Conservation (phyloP, 2,888 invertebrate species). For the Cheilosia pagana region DNA sequence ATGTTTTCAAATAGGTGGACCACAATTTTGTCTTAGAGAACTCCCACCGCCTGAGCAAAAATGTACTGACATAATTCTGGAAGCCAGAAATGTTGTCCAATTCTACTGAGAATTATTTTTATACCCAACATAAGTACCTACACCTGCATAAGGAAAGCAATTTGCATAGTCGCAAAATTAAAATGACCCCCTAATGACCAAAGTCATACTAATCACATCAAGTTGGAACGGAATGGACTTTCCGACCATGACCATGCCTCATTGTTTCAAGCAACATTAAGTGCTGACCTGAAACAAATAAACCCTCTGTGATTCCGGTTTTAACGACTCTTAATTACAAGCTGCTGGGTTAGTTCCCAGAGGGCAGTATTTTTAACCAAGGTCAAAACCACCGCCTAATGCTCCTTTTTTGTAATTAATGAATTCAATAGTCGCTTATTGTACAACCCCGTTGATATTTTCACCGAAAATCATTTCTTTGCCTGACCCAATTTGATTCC, state of each 20-base stretch:
- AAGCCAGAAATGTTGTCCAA: too few species aligned
- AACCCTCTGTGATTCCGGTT: neutral
- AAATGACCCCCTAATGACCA: neutral
- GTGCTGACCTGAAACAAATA: neutral
- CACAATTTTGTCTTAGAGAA: too few species aligned
- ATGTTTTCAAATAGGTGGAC: too few species aligned
- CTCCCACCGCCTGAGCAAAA: too few species aligned
- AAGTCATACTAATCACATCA: neutral
- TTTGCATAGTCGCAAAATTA: neutral
- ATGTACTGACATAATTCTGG: too few species aligned
- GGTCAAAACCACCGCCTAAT: constrained; percentile 26
- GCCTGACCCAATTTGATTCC: constrained; percentile 28
- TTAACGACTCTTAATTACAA: constrained; percentile 24
- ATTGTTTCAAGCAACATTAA: neutral
- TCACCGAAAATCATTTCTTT: neutral
- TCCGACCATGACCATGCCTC: neutral
- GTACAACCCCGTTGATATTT: constrained; percentile 26
- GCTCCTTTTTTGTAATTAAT: constrained; percentile 36
- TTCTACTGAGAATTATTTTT: too few species aligned
- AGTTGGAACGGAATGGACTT: too few species aligned
- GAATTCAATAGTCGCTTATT: constrained; percentile 33
- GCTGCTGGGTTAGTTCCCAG: constrained; percentile 1
- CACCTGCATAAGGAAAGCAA: too few species aligned
- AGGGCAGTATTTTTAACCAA: constrained; percentile 20
- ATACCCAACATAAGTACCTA: too few species aligned